Evolutionary conservation across 2,888 invertebrate species (phyloP).

Genomic region (Halictus ligatus): DNA sequence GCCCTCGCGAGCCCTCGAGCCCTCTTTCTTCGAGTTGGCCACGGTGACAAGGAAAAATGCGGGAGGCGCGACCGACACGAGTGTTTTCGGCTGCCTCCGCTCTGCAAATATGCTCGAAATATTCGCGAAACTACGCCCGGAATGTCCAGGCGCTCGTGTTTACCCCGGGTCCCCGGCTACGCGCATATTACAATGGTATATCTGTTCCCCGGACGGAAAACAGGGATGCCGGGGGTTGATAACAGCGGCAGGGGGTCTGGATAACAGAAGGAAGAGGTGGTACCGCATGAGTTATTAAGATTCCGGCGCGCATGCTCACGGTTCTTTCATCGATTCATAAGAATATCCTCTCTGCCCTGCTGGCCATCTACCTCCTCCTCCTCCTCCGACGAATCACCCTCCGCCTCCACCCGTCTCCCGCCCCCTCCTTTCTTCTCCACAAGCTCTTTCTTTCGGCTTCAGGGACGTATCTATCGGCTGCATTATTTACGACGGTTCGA

Average conservation of each 20-base stretch:
- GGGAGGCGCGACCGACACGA: constrained; percentile 38
- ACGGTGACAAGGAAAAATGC: constrained; percentile 33
- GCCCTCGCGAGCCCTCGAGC: neutral
- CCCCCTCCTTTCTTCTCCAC: constrained; percentile 39
- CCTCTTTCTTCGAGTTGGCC: neutral
- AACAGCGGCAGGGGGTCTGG: constrained; percentile 62
- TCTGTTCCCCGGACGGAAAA: constrained; percentile 50
- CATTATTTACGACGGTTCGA: constrained; percentile 51
- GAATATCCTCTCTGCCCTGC: constrained; percentile 78
- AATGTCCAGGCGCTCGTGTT: constrained; percentile 68
- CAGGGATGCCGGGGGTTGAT: constrained; percentile 58
- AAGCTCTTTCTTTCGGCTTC: constrained; percentile 54
- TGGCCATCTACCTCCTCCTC: constrained; percentile 67
- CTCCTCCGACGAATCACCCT: constrained; percentile 38
- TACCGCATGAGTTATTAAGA: constrained; percentile 82
- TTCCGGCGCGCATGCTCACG: constrained; percentile 81
- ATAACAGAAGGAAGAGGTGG: constrained; percentile 62
- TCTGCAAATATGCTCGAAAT: constrained; percentile 35
- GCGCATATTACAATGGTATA: constrained; percentile 72
- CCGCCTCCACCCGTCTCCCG: constrained; percentile 41
- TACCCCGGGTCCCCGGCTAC: constrained; percentile 49
- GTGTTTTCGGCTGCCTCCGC: constrained; percentile 39
- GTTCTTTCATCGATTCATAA: constrained; percentile 83
- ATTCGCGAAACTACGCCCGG: constrained; percentile 55
- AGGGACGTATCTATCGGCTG: constrained; percentile 62